Base-by-base conservation (phyloP, 1,140 invertebrate species). In the Reticulitermes speratus region DNA sequence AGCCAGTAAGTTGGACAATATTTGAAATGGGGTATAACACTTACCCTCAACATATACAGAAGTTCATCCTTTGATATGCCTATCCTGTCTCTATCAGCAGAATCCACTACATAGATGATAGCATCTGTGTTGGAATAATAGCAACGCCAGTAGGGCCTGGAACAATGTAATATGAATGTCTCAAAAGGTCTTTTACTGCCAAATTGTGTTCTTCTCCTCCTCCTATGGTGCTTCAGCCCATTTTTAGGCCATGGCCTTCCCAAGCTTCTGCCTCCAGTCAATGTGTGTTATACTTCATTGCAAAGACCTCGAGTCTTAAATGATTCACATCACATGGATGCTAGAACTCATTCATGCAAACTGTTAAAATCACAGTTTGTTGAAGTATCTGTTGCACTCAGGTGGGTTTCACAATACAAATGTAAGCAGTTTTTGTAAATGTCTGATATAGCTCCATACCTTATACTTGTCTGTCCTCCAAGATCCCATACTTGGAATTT, bases 91-190 rank as follows among this genome's bases (percentile, higher is more conserved):
- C 96, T 95, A 92, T 99, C 99, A 88, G 98, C 98, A 85, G 98
- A 99, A 91, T 99, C 99, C 81, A 99, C 98, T 69, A 99, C 99
- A 93, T 99, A 99, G 89, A 99, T 99, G 90, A 99, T 99, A 89
- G 99, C 99, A 94, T 99, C 99, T 90, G 99, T 99, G 92, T 99
- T 99, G 85, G 98, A 98, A 92, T 99, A 99, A 92, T 99, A 99
- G 94, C 99, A 99, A 92, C 99, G 94, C 99, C 99, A 99, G 90
- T 99, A 99, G 25, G 99, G 99, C 92, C 98, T 97, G 87, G 94
- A 95, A 87, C 86, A 88, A 87, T 12, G 11, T 11, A 85, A n/a
- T 23, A 59, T 6, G n/a, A 32, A 32, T n/a, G 0, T 85, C 14
- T n/a, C 48, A 16, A 55, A 85, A 16, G 16, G 14, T 32, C 32